Evolutionary conservation across 2,113 vertebrate genomes (phyloP).

Genomic region (Albula goreensis): DNA sequence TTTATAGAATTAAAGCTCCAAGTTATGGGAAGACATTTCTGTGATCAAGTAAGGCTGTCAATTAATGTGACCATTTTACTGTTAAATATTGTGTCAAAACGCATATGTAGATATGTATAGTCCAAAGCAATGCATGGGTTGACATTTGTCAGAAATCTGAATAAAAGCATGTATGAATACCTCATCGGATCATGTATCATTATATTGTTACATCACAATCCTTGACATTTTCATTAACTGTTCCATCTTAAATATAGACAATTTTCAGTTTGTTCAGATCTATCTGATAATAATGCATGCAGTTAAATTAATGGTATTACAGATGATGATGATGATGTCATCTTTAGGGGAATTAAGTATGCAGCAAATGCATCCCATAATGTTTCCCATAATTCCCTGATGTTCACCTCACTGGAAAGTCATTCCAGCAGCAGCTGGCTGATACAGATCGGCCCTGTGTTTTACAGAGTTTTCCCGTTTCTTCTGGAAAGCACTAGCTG

Average conservation of each 20-base stretch:
- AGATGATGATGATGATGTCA: neutral
- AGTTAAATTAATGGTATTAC: neutral
- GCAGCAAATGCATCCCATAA: neutral
- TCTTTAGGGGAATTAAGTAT: neutral
- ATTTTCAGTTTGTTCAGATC: neutral
- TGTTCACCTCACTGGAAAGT: neutral
- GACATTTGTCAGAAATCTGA: neutral
- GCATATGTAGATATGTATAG: neutral
- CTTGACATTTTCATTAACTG: neutral
- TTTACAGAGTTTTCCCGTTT: neutral
- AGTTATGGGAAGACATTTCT: neutral
- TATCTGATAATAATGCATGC: neutral
- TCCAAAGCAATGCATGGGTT: constrained; percentile 4
- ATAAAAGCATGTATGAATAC: neutral
- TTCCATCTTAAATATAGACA: neutral
- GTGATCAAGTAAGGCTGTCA: neutral
- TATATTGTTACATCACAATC: neutral
- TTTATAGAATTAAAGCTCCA: neutral
- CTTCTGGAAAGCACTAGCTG: neutral
- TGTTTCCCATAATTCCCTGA: neutral
- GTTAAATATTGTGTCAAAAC: neutral
- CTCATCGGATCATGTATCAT: neutral
- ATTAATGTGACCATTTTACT: constrained; percentile 5
- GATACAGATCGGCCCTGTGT: neutral
- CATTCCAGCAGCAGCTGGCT: neutral